Conservation (phyloP, 2,888 invertebrate genomes). For the Byasa hedistus region DNA sequence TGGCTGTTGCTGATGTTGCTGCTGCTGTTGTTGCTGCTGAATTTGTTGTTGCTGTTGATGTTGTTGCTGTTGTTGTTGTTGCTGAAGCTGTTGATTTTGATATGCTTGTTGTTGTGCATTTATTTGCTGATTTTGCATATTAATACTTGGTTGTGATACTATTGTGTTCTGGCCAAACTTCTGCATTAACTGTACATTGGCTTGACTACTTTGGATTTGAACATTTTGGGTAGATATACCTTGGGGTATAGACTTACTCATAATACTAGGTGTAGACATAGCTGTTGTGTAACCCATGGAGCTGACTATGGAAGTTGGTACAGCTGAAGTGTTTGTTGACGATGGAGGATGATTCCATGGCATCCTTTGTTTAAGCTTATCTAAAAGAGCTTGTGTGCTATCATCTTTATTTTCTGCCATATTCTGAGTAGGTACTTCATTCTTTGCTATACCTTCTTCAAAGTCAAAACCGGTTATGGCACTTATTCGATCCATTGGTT, state of each 20-base stretch:
- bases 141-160: conserved; percentile 58
- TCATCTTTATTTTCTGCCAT: conserved; percentile 77
- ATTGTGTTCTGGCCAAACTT: conserved; percentile 66
- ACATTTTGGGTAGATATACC: conserved; percentile 70
- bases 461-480: conserved; percentile 77
- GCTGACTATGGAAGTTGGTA: conserved; percentile 59
- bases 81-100: conserved; percentile 51
- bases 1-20: conserved; percentile 57
- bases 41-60: conserved; percentile 42
- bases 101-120: conserved; percentile 62
- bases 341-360: conserved; percentile 87
- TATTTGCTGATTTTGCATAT: conserved; percentile 61
- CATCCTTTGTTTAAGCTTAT: conserved; percentile 87
- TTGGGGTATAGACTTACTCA: conserved; percentile 68
- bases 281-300: conserved; percentile 68
- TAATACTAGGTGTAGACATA: conserved; percentile 61
- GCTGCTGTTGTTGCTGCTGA: conserved; percentile 43
- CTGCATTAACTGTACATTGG: conserved; percentile 62
- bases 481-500: conserved; percentile 74
- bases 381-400: conserved; percentile 84
- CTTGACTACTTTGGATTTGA: conserved; percentile 67
- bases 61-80: conserved; percentile 39
- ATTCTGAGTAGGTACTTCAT: conserved; percentile 78
- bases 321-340: conserved; percentile 59
- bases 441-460: conserved; percentile 77